phyloP scores from a whole-genome alignment of 2,888 invertebrate species.

The Ormyrus rosae region DNA sequence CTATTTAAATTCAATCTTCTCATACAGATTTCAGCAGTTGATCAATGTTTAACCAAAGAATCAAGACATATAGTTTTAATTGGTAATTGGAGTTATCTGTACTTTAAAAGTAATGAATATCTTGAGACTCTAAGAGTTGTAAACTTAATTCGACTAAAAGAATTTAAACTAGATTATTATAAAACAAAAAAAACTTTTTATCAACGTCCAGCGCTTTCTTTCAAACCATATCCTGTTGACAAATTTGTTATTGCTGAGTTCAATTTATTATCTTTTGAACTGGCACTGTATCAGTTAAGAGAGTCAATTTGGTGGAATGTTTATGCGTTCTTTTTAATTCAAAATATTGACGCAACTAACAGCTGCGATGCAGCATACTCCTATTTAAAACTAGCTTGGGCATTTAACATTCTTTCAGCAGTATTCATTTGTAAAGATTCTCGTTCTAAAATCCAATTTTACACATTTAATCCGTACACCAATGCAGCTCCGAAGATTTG shows the following conservation, averaged over 20 bases:
- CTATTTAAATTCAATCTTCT: too few relatives aligned
- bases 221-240: background rate
- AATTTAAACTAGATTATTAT: background rate
- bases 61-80: background rate
- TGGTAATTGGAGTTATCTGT: background rate
- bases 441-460: background rate
- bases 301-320: background rate
- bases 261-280: background rate
- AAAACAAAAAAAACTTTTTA: background rate
- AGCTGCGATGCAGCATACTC: background rate
- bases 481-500: background rate
- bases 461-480: constrained; percentile 12
- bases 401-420: background rate
- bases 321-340: background rate
- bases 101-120: background rate
- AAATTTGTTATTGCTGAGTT: background rate
- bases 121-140: background rate
- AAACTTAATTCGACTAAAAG: background rate
- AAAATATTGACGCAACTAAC: background rate
- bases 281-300: background rate
- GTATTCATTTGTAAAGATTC: background rate
- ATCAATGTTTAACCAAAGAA: background rate
- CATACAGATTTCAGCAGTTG: too few relatives aligned
- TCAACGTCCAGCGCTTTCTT: background rate
- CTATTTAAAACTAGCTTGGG: constrained; percentile 1